phyloP scores from a whole-genome alignment of 92 coral and sea anemone species.

The Micromussa lordhowensis region DNA sequence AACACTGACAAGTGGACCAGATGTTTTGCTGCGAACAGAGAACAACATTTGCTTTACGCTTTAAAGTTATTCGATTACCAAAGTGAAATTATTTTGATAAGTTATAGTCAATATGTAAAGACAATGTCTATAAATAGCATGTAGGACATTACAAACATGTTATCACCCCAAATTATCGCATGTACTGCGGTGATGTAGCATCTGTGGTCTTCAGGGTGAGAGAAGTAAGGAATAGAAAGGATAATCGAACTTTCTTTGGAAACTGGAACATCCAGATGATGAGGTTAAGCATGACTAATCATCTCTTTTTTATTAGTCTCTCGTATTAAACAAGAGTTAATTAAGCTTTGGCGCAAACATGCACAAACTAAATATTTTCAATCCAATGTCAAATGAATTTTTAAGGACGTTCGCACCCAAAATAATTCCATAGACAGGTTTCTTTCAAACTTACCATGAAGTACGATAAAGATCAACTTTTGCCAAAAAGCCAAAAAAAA shows the following conservation, averaged over 20 bases:
- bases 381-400: too few relatives aligned
- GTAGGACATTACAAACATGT: neutral
- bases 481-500: too few relatives aligned
- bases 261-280: conserved; percentile 3
- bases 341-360: neutral
- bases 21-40: neutral
- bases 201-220: neutral
- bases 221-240: neutral
- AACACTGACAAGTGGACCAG: conserved; percentile 17
- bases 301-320: neutral
- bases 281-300: too few relatives aligned
- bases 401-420: too few relatives aligned
- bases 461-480: too few relatives aligned
- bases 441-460: too few relatives aligned
- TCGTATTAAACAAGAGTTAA: neutral
- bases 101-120: neutral
- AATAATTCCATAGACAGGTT: too few relatives aligned
- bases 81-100: neutral
- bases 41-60: conserved; percentile 8
- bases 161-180: conserved; percentile 8
- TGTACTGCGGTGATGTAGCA: neutral
- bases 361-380: too few relatives aligned
- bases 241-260: neutral
- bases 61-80: neutral
- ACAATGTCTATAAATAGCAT: conserved; percentile 15